phyloP scores from a whole-genome alignment of 2,797 vertebrate species.

The Galagoides demidoff region DNA sequence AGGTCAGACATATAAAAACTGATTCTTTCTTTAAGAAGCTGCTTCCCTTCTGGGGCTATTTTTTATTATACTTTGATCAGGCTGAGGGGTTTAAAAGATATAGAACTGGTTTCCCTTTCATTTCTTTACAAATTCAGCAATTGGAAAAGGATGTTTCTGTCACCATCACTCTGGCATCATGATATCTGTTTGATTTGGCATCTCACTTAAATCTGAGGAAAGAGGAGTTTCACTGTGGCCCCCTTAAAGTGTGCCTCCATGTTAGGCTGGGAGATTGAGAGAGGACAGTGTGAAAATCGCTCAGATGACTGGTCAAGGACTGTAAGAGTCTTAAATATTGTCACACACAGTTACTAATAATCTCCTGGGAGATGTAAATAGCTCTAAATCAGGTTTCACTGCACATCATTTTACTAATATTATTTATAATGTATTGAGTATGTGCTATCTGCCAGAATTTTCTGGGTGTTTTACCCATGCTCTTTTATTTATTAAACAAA shows the following conservation, averaged over 20 bases:
- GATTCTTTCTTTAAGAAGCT: background rate
- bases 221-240: background rate
- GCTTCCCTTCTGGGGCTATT: background rate
- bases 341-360: background rate
- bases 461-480: background rate
- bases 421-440: background rate
- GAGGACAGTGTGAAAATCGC: background rate
- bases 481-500: conserved; percentile 19
- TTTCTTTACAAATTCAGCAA: conserved; percentile 2
- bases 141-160: background rate
- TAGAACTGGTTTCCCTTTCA: background rate
- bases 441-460: background rate
- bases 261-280: conserved; percentile 1
- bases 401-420: conserved; percentile 33
- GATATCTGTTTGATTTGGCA: conserved; percentile 3
- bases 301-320: background rate
- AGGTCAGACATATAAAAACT: background rate
- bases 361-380: background rate
- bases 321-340: background rate
- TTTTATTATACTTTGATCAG: background rate
- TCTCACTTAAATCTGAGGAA: background rate
- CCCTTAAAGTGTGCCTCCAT: background rate
- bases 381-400: conserved; percentile 7
- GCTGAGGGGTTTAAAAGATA: background rate
- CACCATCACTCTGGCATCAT: background rate